Conservation (phyloP, 2,888 invertebrate genomes). For the Lissonota sp. region DNA sequence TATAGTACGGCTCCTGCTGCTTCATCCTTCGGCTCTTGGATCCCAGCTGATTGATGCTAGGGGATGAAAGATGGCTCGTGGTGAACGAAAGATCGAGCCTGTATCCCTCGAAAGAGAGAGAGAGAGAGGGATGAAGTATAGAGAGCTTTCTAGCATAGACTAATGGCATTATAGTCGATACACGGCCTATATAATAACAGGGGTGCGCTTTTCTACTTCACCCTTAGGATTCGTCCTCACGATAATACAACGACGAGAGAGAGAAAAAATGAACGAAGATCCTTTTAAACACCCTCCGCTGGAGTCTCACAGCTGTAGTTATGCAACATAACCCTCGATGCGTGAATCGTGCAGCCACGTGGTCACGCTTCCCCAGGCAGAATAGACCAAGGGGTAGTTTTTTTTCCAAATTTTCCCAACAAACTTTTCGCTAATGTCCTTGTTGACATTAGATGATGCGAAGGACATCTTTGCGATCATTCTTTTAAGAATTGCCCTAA, state of each 20-base stretch:
- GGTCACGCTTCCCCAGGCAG: not conserved
- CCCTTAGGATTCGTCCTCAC: constrained; percentile 39
- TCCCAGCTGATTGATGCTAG: constrained; percentile 64
- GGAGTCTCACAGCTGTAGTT: constrained; percentile 43
- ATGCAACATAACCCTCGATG: constrained; percentile 23
- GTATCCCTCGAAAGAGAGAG: not conserved
- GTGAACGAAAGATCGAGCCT: not conserved
- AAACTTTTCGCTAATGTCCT: not conserved
- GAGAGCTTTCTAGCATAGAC: not conserved
- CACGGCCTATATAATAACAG: constrained; percentile 36
- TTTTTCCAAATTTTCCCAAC: not conserved
- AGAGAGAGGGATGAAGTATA: not conserved
- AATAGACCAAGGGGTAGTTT: constrained; percentile 10
- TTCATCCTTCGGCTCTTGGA: constrained; percentile 33
- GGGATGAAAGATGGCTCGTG: constrained; percentile 57
- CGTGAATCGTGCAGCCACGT: constrained; percentile 21
- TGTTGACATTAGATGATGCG: not conserved
- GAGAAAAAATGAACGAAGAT: constrained; percentile 41
- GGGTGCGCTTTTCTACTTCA: constrained; percentile 18
- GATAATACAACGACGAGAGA: constrained; percentile 32
- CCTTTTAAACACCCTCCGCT: constrained; percentile 24
- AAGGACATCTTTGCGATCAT: no score
- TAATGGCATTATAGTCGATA: constrained; percentile 26
- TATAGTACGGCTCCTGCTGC: constrained; percentile 33
- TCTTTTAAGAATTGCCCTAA: no score